These are phyloP conservation scores for Sorex maritimensis DNA, from an alignment of 2,797 vertebrate species.

Conservation along the genomic window DNA sequence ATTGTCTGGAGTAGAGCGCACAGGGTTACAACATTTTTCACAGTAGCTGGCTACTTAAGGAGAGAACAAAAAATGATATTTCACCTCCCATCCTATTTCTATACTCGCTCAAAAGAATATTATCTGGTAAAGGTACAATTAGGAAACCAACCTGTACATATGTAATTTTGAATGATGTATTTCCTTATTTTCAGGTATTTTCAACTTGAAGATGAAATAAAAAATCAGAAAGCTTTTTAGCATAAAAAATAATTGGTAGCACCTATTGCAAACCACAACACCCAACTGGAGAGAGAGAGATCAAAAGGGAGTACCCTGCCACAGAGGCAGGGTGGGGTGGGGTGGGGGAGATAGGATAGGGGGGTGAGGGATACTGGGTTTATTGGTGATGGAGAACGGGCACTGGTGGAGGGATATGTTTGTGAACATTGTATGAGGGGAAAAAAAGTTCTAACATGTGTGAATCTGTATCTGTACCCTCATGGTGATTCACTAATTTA, in stretches of 20 bases:
- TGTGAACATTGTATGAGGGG: no score
- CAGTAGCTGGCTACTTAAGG: neutral
- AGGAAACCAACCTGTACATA: neutral
- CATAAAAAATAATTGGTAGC: slow-evolving; percentile 65
- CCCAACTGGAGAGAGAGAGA: no score
- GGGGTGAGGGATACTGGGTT: no score
- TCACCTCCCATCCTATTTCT: neutral
- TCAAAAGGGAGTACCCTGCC: no score
- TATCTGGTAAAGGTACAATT: slow-evolving; percentile 23
- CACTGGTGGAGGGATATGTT: no score
- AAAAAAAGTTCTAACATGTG: no score
- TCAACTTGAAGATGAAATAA: slow-evolving; percentile 50
- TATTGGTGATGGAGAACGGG: no score
- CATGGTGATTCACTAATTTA: no score
- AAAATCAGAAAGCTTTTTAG: slow-evolving; percentile 42
- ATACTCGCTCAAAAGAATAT: neutral
- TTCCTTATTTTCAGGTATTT: slow-evolving; percentile 54
- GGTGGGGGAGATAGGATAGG: no score
- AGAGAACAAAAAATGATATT: slow-evolving; percentile 45
- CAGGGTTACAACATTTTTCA: slow-evolving; percentile 45
- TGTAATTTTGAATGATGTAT: neutral
- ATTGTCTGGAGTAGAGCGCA: slow-evolving; percentile 7
- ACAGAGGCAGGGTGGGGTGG: no score
- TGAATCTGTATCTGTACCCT: no score
- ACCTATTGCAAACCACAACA: no score